A percentile compares a stretch with the other conserved stretches of the same genome.
These are phyloP conservation scores for Alloscopus bannaensis DNA, from an alignment of 2,888 invertebrate genomes.

Conservation along the genomic window DNA sequence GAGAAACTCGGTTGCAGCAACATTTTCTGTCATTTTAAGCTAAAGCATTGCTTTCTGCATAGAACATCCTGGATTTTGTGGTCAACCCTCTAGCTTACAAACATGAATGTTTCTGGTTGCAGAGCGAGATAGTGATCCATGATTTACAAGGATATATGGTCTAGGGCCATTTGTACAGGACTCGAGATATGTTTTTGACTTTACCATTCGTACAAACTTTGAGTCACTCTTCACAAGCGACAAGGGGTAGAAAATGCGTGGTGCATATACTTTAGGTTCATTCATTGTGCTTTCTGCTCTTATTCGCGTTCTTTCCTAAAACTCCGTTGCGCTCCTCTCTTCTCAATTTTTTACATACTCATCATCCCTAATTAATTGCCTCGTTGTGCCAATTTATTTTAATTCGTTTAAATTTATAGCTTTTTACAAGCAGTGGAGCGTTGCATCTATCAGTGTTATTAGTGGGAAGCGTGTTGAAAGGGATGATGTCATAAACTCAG, in stretches of 20 bases:
- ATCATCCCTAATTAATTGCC: conserved; percentile 21
- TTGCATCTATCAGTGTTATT: neutral
- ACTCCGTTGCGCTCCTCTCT: neutral
- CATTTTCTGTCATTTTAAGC: no score
- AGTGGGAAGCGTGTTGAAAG: neutral
- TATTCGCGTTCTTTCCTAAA: neutral
- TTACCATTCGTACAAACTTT: no score
- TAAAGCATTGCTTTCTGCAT: no score
- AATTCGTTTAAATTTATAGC: conserved; percentile 22
- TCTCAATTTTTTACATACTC: neutral
- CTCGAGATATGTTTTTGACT: no score
- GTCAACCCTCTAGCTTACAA: neutral
- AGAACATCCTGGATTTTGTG: no score
- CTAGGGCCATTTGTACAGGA: no score
- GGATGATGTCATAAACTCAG: neutral
- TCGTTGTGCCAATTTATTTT: conserved; percentile 54
- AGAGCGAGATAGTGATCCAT: neutral
- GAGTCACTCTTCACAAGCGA: neutral
- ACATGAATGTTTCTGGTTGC: neutral
- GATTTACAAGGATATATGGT: neutral
- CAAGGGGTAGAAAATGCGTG: neutral
- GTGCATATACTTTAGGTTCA: neutral
- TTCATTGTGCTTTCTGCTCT: neutral
- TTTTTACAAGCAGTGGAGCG: neutral
- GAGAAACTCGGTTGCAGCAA: no score